A percentile compares a stretch with the other conserved stretches of the same genome.
These are phyloP conservation scores for Xestobium rufovillosum DNA, from an alignment of 2,888 invertebrate species.

Conservation along the genomic window DNA sequence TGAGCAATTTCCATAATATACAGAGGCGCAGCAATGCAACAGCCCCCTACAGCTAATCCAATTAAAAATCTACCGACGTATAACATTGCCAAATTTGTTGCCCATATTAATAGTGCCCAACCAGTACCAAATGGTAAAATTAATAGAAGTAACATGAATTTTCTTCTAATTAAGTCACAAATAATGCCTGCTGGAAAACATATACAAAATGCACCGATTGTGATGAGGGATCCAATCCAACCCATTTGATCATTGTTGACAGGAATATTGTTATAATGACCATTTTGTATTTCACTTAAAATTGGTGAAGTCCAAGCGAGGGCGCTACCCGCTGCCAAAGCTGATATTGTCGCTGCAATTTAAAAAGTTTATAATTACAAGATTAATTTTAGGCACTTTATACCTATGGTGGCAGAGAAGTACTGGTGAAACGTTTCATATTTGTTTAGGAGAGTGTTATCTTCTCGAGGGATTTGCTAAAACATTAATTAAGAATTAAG, in stretches of 20 bases:
- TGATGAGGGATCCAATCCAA: conserved; percentile 66
- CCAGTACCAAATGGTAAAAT: conserved; percentile 64
- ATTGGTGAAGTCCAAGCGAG: conserved; percentile 77
- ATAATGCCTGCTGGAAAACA: conserved; percentile 63
- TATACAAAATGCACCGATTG: conserved; percentile 64
- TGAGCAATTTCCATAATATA: conserved; percentile 83
- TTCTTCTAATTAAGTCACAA: conserved; percentile 67
- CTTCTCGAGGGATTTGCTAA: too few relatives aligned
- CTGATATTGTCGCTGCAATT: conserved; percentile 64
- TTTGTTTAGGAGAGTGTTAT: too few relatives aligned
- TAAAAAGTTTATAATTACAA: too few relatives aligned
- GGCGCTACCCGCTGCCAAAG: conserved; percentile 66
- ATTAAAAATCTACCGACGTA: conserved; percentile 61
- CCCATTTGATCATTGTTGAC: conserved; percentile 52
- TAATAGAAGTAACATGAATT: conserved; percentile 57
- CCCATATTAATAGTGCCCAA: conserved; percentile 67
- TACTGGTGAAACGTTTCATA: too few relatives aligned
- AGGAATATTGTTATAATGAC: conserved; percentile 45
- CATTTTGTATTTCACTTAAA: conserved; percentile 43
- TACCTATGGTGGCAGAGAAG: too few relatives aligned
- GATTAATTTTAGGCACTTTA: too few relatives aligned
- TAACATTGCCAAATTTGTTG: conserved; percentile 54
- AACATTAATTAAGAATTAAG: too few relatives aligned
- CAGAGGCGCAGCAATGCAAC: conserved; percentile 76
- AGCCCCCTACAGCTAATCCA: conserved; percentile 71